Conservation (phyloP, 2,797 vertebrate genomes). For the Mormyrus proboscirostris region DNA sequence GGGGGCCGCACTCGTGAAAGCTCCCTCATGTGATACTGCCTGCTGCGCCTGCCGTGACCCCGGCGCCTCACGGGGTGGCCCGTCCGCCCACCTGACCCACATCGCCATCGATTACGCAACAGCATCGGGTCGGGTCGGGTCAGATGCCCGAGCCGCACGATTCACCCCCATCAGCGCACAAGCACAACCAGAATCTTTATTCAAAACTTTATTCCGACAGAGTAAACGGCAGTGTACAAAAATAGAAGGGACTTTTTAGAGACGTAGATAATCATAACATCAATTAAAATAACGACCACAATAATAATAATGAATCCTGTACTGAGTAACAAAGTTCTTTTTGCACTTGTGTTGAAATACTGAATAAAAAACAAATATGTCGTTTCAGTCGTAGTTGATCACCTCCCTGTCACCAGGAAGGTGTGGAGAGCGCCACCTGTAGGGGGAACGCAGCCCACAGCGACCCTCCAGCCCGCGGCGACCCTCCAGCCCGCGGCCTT, state of each 20-base stretch:
- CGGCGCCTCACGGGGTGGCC: background rate
- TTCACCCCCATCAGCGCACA: background rate
- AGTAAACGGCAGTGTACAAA: conserved; percentile 60
- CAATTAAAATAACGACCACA: conserved; percentile 42
- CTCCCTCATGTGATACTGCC: background rate
- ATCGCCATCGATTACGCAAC: background rate
- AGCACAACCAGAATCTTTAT: background rate
- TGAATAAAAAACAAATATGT: conserved; percentile 30
- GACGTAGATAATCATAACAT: conserved; percentile 46
- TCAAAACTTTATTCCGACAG: conserved; percentile 56
- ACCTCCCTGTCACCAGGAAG: background rate
- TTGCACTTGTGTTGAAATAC: conserved; percentile 36
- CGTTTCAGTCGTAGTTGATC: conserved; percentile 15
- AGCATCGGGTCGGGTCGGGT: background rate
- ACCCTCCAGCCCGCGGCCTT: background rate
- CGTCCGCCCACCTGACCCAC: background rate
- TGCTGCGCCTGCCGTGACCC: background rate
- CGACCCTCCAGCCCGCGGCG: background rate
- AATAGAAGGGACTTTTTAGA: conserved; percentile 57
- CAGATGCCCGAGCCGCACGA: background rate
- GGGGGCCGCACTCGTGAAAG: background rate
- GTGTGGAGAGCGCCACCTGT: background rate
- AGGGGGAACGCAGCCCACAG: background rate
- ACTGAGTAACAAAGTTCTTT: conserved; percentile 34
- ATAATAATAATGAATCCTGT: conserved; percentile 36